phyloP scores from a whole-genome alignment of 1,140 invertebrate species.

The Scaptodrosophila lebanonensis region DNA sequence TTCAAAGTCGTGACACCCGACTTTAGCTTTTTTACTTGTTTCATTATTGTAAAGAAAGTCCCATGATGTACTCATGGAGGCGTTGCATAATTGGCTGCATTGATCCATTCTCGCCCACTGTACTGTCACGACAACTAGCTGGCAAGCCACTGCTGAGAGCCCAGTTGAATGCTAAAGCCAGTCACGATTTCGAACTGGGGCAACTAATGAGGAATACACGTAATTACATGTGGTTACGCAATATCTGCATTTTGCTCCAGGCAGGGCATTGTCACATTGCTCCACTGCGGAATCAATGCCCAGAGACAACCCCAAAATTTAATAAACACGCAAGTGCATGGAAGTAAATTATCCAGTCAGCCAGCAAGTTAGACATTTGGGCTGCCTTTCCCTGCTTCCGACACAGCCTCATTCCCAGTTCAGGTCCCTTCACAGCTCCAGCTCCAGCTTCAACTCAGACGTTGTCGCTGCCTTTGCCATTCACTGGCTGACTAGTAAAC shows the following conservation, averaged over 20 bases:
- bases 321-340: slow-evolving; percentile 74
- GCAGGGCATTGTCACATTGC: slow-evolving; percentile 17
- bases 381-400: slow-evolving; percentile 7
- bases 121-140: no score
- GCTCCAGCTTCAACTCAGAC: neutral
- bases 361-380: no score
- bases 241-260: slow-evolving; percentile 33
- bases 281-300: slow-evolving; percentile 52
- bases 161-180: slow-evolving; percentile 13
- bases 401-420: neutral
- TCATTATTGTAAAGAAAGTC: no score
- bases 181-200: slow-evolving; percentile 50
- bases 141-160: neutral
- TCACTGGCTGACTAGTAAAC: no score
- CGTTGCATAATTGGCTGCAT: no score
- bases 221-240: slow-evolving; percentile 68
- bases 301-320: slow-evolving; percentile 65
- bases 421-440: slow-evolving; percentile 1
- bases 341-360: slow-evolving; percentile 72
- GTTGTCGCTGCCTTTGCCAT: slow-evolving; percentile 3
- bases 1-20: no score
- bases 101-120: slow-evolving; percentile 31
- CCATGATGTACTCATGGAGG: no score
- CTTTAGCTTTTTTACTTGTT: no score
- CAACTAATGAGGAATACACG: slow-evolving; percentile 65